These are phyloP conservation scores for Naja naja DNA, from an alignment of 2,113 vertebrate genomes.

Conservation along the genomic window DNA sequence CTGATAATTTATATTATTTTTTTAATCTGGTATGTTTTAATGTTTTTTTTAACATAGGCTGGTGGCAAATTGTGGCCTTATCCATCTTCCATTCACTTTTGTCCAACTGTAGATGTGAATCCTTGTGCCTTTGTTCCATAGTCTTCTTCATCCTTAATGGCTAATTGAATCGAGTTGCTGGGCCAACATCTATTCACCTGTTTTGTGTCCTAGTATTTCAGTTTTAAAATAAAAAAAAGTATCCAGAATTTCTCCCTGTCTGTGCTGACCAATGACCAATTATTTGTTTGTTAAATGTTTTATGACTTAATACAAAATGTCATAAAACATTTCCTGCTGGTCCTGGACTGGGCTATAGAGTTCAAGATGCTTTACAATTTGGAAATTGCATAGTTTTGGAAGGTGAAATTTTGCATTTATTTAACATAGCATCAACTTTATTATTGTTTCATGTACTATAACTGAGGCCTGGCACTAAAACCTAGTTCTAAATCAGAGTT, in stretches of 20 bases:
- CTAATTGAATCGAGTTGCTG: not conserved
- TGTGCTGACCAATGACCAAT: not conserved
- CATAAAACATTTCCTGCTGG: not conserved
- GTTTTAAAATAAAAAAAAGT: not conserved
- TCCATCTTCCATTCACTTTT: not conserved
- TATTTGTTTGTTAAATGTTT: not conserved
- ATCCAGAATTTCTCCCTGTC: not conserved
- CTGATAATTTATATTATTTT: not conserved
- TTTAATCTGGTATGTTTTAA: not conserved
- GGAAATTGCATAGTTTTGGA: not conserved
- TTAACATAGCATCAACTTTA: not conserved
- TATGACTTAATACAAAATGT: not conserved
- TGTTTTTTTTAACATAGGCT: not conserved
- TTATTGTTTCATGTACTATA: not conserved
- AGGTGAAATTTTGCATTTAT: not conserved
- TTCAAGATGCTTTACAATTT: not conserved
- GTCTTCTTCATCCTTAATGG: not conserved
- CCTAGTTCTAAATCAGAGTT: not conserved
- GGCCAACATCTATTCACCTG: not conserved
- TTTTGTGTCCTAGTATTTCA: not conserved
- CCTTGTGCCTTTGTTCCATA: not conserved
- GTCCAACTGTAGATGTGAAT: not conserved
- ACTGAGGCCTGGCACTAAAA: not conserved
- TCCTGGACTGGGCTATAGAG: not conserved
- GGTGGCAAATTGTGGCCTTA: not conserved